These are phyloP conservation scores for Tilapia sparmanii DNA, from an alignment of 2,113 vertebrate genomes.

Conservation along the genomic window DNA sequence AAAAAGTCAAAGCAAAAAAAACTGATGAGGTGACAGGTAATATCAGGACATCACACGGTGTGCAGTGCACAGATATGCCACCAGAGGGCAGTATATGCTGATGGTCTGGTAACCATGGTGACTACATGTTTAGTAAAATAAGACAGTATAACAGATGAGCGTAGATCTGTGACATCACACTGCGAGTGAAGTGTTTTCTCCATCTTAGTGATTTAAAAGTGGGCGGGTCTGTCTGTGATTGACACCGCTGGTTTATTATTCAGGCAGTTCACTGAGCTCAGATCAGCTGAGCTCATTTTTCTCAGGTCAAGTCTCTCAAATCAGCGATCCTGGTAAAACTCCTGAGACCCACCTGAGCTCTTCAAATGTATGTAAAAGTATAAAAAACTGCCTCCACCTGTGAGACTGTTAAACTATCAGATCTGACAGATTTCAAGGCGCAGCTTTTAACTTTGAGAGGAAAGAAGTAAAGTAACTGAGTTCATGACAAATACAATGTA, in stretches of 20 bases:
- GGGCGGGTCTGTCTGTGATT: not conserved
- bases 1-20: fast-evolving
- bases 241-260: not conserved
- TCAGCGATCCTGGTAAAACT: not conserved
- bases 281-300: not conserved
- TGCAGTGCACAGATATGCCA: not conserved
- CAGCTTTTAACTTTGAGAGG: not conserved
- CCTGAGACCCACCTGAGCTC: not conserved
- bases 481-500: not conserved
- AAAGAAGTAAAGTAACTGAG: not conserved
- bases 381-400: not conserved
- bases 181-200: not conserved
- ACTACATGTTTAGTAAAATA: not conserved
- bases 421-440: not conserved
- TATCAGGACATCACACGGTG: not conserved
- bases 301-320: not conserved
- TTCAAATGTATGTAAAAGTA: fast-evolving
- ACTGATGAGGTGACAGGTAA: not conserved
- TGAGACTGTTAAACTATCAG: not conserved
- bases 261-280: not conserved
- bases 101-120: not conserved
- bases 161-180: fast-evolving
- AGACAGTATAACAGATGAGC: not conserved
- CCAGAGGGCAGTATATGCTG: not conserved
- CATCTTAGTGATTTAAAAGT: not conserved